Evolutionary conservation across 2,113 vertebrate species (phyloP), one percentile per base, ranked within the genome.

Genomic region (Oncorhynchus clarkii): DNA sequence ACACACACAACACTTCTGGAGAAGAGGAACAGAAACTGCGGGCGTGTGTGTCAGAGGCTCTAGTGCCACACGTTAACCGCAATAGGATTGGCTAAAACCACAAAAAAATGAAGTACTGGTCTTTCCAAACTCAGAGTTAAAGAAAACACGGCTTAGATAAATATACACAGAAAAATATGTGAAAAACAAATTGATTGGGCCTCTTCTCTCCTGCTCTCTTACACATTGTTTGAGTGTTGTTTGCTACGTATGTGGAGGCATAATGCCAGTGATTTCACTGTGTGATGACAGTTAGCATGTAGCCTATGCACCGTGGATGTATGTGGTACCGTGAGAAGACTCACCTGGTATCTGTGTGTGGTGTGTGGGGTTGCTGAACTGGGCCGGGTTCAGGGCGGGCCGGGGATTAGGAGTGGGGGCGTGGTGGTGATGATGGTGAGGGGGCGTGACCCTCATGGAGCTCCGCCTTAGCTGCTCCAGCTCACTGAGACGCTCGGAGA

Each of bases 321-420:
- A 12, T 66, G n/a, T 27, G 26, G 51, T 16, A 5, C 69, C 45
- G 24, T 66, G 39, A 14, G 51, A 54, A 54, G 45, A 94, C 96
- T 96, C 94, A 99, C 97, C 97, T 84, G 97, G 91, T 75, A 98
- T 95, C 92, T 98, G 97, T 87, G 94, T 92, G 92, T 97, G 97
- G 91, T 97, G 97, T 80, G 95, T 80, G 84, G 97, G 95, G 91
- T 96, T 95, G 91, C 95, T 95, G 92, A 97, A 97, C 29, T 95
- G 88, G 78, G 95, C 93, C 20, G 95, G 93, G 95, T 93, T 95
- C 84, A 98, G 93, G 77, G 94, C 90, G 64, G 94, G 93, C 77
- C 89, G 95, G 88, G 90, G 93, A 93, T 92, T 96, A 90, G 92
- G 90, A 76, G 91, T 91, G 5, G 90, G 93, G 89, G 91, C 94